Percentiles rank a stretch among this genome's conserved stretches.
Evolutionary conservation across 1,140 invertebrate species (phyloP).

Genomic region (Pseudachorutes palmiensis): DNA sequence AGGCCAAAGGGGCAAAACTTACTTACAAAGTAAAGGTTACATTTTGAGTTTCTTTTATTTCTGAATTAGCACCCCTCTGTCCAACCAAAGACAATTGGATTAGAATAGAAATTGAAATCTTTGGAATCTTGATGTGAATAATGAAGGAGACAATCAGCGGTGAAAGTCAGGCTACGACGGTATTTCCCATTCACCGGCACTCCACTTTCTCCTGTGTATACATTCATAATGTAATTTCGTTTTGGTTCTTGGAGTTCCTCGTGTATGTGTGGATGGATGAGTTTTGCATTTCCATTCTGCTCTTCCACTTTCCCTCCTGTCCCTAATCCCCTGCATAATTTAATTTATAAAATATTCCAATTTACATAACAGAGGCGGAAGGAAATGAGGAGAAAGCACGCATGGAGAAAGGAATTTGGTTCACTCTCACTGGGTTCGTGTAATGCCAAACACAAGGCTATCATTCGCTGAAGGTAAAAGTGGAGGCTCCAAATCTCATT

Average conservation of each 20-base stretch:
- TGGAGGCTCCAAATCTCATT: background rate
- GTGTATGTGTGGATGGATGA: background rate
- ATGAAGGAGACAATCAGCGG: too few relatives aligned
- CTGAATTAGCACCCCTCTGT: too few relatives aligned
- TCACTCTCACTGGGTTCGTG: constrained; percentile 7
- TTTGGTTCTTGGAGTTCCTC: background rate
- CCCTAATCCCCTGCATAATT: constrained; percentile 8
- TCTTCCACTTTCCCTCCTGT: background rate
- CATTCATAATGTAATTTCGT: constrained; percentile 8
- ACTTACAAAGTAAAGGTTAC: too few relatives aligned
- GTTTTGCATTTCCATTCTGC: background rate
- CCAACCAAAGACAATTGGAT: too few relatives aligned
- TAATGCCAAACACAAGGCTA: background rate
- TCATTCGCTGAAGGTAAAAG: background rate
- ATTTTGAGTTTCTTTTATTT: too few relatives aligned
- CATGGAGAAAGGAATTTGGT: constrained; percentile 3
- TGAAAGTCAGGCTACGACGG: background rate
- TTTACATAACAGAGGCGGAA: background rate
- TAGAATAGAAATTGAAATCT: too few relatives aligned
- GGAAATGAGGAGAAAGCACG: constrained; percentile 4
- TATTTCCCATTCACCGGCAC: background rate
- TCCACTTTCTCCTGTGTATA: background rate
- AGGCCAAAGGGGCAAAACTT: too few relatives aligned
- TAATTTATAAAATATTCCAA: constrained; percentile 14
- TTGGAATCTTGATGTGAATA: too few relatives aligned